Evolutionary conservation across 2,888 invertebrate genomes (phyloP), one percentile per base, ranked within the genome.

Genomic region (Amorpha juglandis): DNA sequence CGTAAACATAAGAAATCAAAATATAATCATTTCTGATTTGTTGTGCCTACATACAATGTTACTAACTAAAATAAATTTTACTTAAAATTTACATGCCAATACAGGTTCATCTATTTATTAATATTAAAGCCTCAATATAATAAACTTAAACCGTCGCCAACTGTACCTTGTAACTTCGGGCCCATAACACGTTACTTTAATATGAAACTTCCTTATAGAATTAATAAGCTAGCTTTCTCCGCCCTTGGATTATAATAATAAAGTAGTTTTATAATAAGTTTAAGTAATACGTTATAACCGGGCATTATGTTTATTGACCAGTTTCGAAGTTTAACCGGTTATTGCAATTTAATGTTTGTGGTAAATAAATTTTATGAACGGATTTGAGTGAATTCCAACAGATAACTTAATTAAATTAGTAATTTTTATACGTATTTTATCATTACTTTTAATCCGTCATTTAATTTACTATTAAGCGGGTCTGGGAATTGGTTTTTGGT

Each of bases 161-260:
- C 58, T 58, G 58, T 58, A 58, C 58, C 1, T 42, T 42, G 21
- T 42, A 42, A 19, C 58, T 38, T 38, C 12, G 19, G 16, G 38
- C 11, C n/a, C 12, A 45, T 64, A 58, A 64, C 35, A 64, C 55
- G 55, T 64, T 64, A 58, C 55, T 35, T 64, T 38, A 55, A 58
- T 64, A 64, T 64, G 42, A 42, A 64, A 64, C 64, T 42, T 42
- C 42, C 58, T 38, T 55, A 16, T 19, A 38, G 38, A 38, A 58
- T 58, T 58, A 42, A 42, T 58, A 16, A 42, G 21, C 21, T 27
- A 27, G 35, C 58, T 58, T 58, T 58, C 58, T 58, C 38, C 12
- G 42, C 58, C 19, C 12, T 58, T 58, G 58, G 58, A 58, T 42
- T 58, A 58, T 19, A 19, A 58, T 38, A 16, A 53, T 38, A 38